Percentiles rank a stretch among this genome's conserved stretches.
Conservation (phyloP, 2,113 vertebrate species). For the Orientallactaga bullata region DNA sequence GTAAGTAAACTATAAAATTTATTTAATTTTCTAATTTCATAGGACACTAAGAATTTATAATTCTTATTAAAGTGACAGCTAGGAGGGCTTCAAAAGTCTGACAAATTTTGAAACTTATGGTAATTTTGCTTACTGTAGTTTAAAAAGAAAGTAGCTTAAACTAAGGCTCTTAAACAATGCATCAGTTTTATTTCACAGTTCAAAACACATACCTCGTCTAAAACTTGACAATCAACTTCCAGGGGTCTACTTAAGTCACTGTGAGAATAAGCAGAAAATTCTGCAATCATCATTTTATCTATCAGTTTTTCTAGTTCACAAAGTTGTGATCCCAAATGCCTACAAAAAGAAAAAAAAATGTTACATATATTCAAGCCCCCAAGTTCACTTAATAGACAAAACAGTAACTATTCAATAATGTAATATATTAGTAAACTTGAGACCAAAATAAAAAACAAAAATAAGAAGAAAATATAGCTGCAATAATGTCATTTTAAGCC, state of each 20-base stretch:
- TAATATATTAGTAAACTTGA: slow-evolving; percentile 53
- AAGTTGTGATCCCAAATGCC: slow-evolving; percentile 98
- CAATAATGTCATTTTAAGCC: too few species aligned
- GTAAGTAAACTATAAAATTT: slow-evolving; percentile 46
- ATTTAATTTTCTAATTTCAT: slow-evolving; percentile 50
- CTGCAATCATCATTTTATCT: slow-evolving; percentile 99
- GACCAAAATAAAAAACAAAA: slow-evolving; percentile 19
- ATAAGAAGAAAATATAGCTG: slow-evolving; percentile 61
- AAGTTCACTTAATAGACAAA: slow-evolving; percentile 39
- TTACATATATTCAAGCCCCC: slow-evolving; percentile 65
- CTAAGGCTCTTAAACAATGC: slow-evolving; percentile 31
- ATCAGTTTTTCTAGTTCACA: slow-evolving; percentile 99
- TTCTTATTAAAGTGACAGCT: slow-evolving; percentile 8
- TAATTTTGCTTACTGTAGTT: slow-evolving; percentile 38
- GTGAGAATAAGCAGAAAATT: slow-evolving; percentile 95
- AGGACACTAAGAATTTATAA: slow-evolving; percentile 42
- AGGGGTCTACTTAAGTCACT: slow-evolving; percentile 94
- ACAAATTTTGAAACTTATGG: slow-evolving; percentile 29
- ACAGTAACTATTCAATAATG: slow-evolving; percentile 73
- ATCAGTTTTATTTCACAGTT: slow-evolving; percentile 65
- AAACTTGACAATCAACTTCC: slow-evolving; percentile 93
- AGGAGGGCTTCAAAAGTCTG: slow-evolving; percentile 34
- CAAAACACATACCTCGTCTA: slow-evolving; percentile 94
- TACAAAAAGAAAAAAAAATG: slow-evolving; percentile 83
- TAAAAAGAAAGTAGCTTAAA: slow-evolving; percentile 45